Evolutionary conservation across 1,140 invertebrate genomes (phyloP), one percentile per base, ranked within the genome.

Genomic region (Lanistes nyassanus): DNA sequence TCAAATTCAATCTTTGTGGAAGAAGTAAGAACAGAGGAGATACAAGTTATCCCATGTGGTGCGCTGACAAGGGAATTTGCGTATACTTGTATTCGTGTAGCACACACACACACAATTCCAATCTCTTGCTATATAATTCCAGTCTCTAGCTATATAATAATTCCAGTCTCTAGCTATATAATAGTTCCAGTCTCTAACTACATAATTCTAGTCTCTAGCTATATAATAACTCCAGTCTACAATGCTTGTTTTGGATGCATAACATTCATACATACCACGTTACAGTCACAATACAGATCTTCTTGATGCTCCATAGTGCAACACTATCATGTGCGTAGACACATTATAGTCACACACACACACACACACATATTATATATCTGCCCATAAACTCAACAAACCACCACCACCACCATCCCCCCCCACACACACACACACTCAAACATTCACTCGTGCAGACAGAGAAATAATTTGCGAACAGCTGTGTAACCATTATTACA

Each of bases 401-500:
- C 26, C 58, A 62, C 58, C 11, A n/a, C 26, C 58, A 62, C 58
- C 11, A n/a, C 26, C 58, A 62, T 31, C 26, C 58, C 26, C 58
- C 26, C 58, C 26, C 58, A 62, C 58, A 62, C 58, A 19, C 58
- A 62, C 58, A 62, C 58, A 62, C 58, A 62, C 58, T 29, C 58
- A 62, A n/a, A 62, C 58, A 62, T 31, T 29, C 58, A 62, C 58
- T 29, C 58, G 34, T 36, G 37, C 60, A 0, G 7, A 64, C 60
- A 13, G 31, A 62, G n/a, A 4, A 29, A 16, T 36, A 4, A n/a
- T n/a, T n/a, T n/a, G n/a, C 60, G 0, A 29, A 0, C 60, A 16
- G n/a, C 6, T 36, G 11, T 36, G 11, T 36, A 16, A 29, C 6
- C 60, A 16, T 36, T 16, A 29, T 6, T 36, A 16, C 60, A 64